Base-by-base conservation (phyloP, 1,140 invertebrate genomes). In the Dysdera silvatica region DNA sequence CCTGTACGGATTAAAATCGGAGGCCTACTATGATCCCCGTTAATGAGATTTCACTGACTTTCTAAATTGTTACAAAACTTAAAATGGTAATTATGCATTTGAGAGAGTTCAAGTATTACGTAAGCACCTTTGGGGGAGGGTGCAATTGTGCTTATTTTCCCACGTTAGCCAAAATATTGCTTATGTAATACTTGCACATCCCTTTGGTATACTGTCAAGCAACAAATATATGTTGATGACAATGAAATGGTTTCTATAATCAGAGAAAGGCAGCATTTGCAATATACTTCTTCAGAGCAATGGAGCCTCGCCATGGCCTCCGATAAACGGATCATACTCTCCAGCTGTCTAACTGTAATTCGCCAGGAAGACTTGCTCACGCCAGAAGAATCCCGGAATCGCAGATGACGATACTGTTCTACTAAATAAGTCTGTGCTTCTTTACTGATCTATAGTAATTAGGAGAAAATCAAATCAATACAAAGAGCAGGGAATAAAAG, bases 311-410 rank as follows among this genome's bases (percentile, higher is more conserved):
- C 95, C 81, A 97, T 87, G 12, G 88, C 93, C 79, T 99, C 97
- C 5, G 94, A 91, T 12, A 99, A 79, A 31, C 96, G 86, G 70
- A 99, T 87, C 83, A 99, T 87, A 72, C 91, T 96, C 79, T 99
- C 97, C 51, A 99, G 79, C 74, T 99, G 96, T n/a, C 97, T 80
- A n/a, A 99, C 96, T 0, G 96, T 99, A 60, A 98, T 95, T 51
- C 95, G 80, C 91, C 94, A 98, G 0, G 87, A 85, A 24, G 89
- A 88, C 61, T 78, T 79, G 3, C 78, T 73, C 55, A 85, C 85
- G 2, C 83, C 81, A 24, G 85, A 83, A 6, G 82, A 81, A 73
- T 98, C 95, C 16, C 90, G 80, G 71, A 92, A 84, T 10, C 96
- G 80, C 23, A 99, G 76, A 67, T 84, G 81, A 20, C 87, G 87